A percentile compares a stretch with the other conserved stretches of the same genome.
Evolutionary conservation across 2,888 invertebrate species (phyloP).

Genomic region (Lycia hirtaria): DNA sequence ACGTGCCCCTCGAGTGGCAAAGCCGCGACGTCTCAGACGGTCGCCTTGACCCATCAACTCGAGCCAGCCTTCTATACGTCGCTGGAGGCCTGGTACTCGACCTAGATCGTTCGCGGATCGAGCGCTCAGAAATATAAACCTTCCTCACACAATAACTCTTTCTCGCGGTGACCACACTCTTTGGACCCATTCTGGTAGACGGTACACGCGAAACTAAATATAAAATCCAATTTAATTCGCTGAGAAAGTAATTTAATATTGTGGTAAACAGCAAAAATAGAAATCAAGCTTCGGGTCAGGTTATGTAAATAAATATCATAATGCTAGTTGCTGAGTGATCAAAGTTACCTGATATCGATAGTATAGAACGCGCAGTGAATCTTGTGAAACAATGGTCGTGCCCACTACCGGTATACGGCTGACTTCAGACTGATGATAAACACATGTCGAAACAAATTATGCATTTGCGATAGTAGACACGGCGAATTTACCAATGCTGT

Average conservation of each 20-base stretch:
- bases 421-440: slow-evolving; percentile 53
- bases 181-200: slow-evolving; percentile 27
- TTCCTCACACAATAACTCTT: slow-evolving; percentile 19
- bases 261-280: slow-evolving; percentile 8
- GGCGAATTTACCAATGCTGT: slow-evolving; percentile 7
- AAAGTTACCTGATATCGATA: slow-evolving; percentile 48
- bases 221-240: slow-evolving; percentile 12
- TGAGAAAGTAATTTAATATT: slow-evolving; percentile 3
- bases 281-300: slow-evolving; percentile 22
- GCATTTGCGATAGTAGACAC: slow-evolving; percentile 43
- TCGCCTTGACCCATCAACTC: slow-evolving; percentile 75
- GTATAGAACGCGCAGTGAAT: slow-evolving; percentile 49
- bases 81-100: slow-evolving; percentile 61
- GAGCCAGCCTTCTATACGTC: slow-evolving; percentile 62
- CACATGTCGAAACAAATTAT: slow-evolving; percentile 58
- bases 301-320: slow-evolving; percentile 37
- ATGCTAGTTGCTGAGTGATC: slow-evolving; percentile 47
- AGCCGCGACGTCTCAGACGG: slow-evolving; percentile 52
- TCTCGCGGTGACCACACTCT: slow-evolving; percentile 17
- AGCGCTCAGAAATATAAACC: slow-evolving; percentile 27
- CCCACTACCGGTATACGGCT: slow-evolving; percentile 49
- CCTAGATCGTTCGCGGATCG: slow-evolving; percentile 32
- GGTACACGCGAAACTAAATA: slow-evolving; percentile 29
- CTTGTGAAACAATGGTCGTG: slow-evolving; percentile 58
- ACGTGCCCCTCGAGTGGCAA: slow-evolving; percentile 71